Percentiles rank a stretch among this genome's conserved stretches.
Conservation (phyloP, 2,113 vertebrate species). For the Phoxinus phoxinus region DNA sequence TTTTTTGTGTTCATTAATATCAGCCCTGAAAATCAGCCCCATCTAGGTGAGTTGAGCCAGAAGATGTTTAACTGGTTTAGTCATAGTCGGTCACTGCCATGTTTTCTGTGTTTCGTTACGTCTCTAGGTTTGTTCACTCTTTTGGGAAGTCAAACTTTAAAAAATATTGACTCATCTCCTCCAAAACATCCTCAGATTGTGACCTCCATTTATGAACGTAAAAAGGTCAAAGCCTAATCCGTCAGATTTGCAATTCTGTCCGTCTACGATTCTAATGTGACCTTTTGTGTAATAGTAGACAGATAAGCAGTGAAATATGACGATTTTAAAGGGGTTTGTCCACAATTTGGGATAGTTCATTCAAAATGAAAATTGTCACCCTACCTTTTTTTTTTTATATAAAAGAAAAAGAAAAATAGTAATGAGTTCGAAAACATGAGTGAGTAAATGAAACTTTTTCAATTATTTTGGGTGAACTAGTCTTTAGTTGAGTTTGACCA, state of each 20-base stretch:
- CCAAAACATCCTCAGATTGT: not conserved
- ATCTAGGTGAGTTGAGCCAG: slow-evolving; percentile 4
- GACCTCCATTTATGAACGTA: not conserved
- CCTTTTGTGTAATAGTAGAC: not conserved
- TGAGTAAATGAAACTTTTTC: not conserved
- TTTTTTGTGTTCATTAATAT: slow-evolving; percentile 5
- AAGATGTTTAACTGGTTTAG: not conserved
- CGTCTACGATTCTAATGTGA: not conserved
- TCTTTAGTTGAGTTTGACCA: not conserved
- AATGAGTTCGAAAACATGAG: not conserved
- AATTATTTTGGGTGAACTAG: not conserved
- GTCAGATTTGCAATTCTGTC: not conserved
- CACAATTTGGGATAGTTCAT: not conserved
- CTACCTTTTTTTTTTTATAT: not conserved
- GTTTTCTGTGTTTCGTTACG: not conserved
- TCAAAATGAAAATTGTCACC: not conserved
- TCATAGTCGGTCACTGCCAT: not conserved
- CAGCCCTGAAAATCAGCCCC: not conserved
- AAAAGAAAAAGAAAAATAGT: not conserved
- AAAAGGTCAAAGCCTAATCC: not conserved
- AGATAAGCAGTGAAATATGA: not conserved
- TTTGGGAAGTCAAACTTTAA: not conserved
- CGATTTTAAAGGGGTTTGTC: too few relatives aligned
- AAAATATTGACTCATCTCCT: not conserved
- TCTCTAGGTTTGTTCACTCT: not conserved